Evolutionary conservation across 53 echinoderm and acorn worm genomes (phyloP).

Genomic region (Astropecten irregularis): DNA sequence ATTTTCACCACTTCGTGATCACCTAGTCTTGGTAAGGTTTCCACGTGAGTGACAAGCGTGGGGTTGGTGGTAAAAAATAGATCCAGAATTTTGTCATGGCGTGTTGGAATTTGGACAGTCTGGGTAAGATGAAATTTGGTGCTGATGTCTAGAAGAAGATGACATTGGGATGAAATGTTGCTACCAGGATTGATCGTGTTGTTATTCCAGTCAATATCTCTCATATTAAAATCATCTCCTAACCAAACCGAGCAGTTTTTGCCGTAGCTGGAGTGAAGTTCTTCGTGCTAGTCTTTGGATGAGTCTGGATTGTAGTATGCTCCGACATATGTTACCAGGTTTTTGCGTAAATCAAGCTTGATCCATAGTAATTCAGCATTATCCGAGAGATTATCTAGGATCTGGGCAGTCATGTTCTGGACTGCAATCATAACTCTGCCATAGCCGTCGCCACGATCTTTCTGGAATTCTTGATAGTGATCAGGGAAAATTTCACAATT

Average conservation of each 20-base stretch:
- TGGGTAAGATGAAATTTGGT: background rate
- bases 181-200: background rate
- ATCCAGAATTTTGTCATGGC: background rate
- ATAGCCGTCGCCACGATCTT: background rate
- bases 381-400: too few species aligned
- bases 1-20: too few species aligned
- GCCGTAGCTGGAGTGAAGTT: too few species aligned
- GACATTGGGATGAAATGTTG: background rate
- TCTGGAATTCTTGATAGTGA: background rate
- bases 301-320: background rate
- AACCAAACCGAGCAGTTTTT: too few species aligned
- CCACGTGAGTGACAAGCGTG: background rate
- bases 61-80: background rate
- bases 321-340: background rate
- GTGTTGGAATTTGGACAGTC: background rate
- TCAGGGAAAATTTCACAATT: background rate
- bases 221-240: background rate
- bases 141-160: background rate
- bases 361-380: too few species aligned
- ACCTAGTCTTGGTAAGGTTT: background rate
- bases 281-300: background rate
- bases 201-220: background rate
- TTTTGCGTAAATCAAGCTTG: too few species aligned
- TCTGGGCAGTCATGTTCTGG: too few species aligned
- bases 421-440: too few species aligned